These are phyloP conservation scores for Pachyuromys duprasi DNA, from an alignment of 2,797 vertebrate genomes.

Conservation along the genomic window DNA sequence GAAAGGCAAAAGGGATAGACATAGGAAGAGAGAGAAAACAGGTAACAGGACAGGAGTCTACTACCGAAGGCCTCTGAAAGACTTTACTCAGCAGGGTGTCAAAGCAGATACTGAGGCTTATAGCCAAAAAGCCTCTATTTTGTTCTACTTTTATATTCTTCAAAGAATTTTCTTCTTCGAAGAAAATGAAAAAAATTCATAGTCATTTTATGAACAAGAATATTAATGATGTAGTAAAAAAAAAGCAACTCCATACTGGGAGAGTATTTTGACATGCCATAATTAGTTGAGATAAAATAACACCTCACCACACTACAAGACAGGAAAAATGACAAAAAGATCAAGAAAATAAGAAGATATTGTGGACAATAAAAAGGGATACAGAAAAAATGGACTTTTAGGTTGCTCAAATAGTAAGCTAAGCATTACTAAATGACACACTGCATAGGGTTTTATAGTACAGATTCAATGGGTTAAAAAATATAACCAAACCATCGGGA, in stretches of 20 bases:
- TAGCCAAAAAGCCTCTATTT: too few species aligned
- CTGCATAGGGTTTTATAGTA: neutral
- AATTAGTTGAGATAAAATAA: conserved; percentile 12
- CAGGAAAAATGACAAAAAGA: neutral
- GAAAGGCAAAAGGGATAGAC: too few species aligned
- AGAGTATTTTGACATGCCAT: neutral
- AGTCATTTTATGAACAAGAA: conserved; percentile 8
- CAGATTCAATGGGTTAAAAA: neutral
- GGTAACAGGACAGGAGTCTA: too few species aligned
- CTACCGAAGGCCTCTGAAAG: too few species aligned
- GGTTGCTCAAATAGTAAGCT: neutral
- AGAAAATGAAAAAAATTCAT: neutral
- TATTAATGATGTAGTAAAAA: neutral
- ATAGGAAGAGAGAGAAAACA: too few species aligned
- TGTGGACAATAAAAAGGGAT: neutral
- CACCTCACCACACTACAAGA: neutral
- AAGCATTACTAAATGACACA: neutral
- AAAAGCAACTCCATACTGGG: neutral
- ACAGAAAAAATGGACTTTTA: neutral
- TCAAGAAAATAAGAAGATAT: neutral
- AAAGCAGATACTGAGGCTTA: too few species aligned
- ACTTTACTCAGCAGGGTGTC: too few species aligned
- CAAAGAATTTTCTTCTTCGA: neutral
- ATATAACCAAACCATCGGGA: too few species aligned
- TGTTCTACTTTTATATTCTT: neutral